These are phyloP conservation scores for Cotesia congregata DNA, from an alignment of 2,888 invertebrate species.

Conservation along the genomic window DNA sequence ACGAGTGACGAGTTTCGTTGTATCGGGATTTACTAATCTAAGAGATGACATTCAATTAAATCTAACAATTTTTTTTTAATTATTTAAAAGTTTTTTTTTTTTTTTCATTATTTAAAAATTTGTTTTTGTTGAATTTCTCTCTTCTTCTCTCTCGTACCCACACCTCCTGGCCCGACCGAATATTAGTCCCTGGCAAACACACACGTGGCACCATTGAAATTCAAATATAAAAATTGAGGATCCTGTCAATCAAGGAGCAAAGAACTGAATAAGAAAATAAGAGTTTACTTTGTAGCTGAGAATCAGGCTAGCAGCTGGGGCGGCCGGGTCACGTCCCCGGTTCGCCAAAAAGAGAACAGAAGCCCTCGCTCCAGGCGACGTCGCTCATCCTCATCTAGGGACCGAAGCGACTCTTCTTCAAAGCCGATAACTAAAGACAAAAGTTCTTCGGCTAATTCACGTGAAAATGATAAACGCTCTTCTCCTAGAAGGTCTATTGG, in stretches of 20 bases:
- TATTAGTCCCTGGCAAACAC: not conserved
- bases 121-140: conserved; percentile 14
- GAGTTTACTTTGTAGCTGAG: conserved; percentile 61
- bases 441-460: conserved; percentile 14
- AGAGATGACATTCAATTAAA: conserved; percentile 32
- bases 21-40: not conserved
- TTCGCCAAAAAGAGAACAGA: conserved; percentile 52
- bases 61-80: conserved; percentile 5
- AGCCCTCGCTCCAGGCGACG: conserved; percentile 57
- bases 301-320: conserved; percentile 67
- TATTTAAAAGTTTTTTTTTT: not conserved
- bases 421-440: not conserved
- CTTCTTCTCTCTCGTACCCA: conserved; percentile 26
- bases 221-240: too few species aligned
- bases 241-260: too few species aligned
- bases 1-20: conserved; percentile 41
- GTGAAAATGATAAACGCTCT: conserved; percentile 45
- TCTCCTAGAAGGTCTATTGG: conserved; percentile 43
- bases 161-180: conserved; percentile 13
- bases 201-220: not conserved
- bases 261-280: conserved; percentile 2
- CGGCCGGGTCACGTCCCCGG: conserved; percentile 60
- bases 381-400: conserved; percentile 34
- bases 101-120: not conserved
- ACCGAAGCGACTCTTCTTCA: conserved; percentile 41